These are phyloP conservation scores for Drosophila gaucha DNA, from an alignment of 2,888 invertebrate species.

Conservation along the genomic window DNA sequence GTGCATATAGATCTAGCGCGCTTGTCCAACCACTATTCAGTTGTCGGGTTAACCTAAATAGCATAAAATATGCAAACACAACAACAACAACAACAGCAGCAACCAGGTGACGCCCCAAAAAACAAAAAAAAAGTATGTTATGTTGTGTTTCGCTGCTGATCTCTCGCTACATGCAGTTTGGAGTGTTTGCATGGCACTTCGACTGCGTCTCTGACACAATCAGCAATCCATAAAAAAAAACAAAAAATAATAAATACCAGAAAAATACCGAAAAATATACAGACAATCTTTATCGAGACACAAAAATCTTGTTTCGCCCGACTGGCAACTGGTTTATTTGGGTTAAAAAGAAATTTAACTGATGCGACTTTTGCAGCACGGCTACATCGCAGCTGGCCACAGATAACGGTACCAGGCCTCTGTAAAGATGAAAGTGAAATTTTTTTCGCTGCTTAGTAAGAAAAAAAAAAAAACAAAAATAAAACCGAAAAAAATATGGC, in stretches of 20 bases:
- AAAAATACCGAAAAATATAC: constrained; percentile 1
- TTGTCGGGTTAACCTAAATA: constrained; percentile 63
- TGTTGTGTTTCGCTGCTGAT: constrained; percentile 29
- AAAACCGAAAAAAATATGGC: constrained; percentile 46
- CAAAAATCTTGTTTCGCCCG: constrained; percentile 56
- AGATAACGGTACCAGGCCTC: constrained; percentile 68
- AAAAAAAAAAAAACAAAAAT: constrained; percentile 20
- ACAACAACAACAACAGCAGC: constrained; percentile 11
- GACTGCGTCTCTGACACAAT: constrained; percentile 60
- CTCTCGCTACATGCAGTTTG: constrained; percentile 45
- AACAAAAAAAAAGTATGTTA: not conserved
- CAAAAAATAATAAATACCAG: constrained; percentile 10
- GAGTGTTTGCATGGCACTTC: constrained; percentile 61
- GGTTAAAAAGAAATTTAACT: constrained; percentile 79
- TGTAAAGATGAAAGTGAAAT: constrained; percentile 74
- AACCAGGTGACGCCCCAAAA: constrained; percentile 41
- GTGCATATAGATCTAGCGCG: constrained; percentile 48
- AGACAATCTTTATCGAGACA: constrained; percentile 40
- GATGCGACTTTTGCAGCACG: constrained; percentile 44
- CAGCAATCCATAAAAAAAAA: constrained; percentile 24
- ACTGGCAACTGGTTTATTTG: constrained; percentile 74
- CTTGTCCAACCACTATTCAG: constrained; percentile 50
- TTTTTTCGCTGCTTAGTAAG: constrained; percentile 40
- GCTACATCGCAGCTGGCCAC: constrained; percentile 19
- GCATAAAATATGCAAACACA: constrained; percentile 30